Conservation (phyloP, 1,140 invertebrate species). For the Belonocnema kinseyi region DNA sequence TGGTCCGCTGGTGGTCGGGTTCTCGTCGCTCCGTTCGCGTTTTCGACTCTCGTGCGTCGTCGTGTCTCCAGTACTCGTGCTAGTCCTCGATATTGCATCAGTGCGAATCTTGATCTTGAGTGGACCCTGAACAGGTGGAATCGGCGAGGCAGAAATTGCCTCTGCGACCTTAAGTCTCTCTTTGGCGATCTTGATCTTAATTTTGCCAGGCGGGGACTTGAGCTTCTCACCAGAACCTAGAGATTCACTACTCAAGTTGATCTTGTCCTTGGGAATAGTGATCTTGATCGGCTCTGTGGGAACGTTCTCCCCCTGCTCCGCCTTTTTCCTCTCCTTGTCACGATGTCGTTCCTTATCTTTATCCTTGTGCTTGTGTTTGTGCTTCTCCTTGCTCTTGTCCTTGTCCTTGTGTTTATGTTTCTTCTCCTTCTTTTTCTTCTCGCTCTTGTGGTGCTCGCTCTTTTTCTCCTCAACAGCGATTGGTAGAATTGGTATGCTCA, state of each 20-base stretch:
- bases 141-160: slow-evolving; percentile 48
- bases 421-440: slow-evolving; percentile 81
- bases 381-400: slow-evolving; percentile 80
- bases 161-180: slow-evolving; percentile 75
- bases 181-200: slow-evolving; percentile 82
- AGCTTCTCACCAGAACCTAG: slow-evolving; percentile 50
- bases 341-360: slow-evolving; percentile 77
- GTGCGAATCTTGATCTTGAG: slow-evolving; percentile 78
- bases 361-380: slow-evolving; percentile 81
- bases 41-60: slow-evolving; percentile 55
- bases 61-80: slow-evolving; percentile 41
- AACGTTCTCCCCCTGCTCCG: slow-evolving; percentile 59
- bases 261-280: slow-evolving; percentile 82
- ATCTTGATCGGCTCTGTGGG: slow-evolving; percentile 78
- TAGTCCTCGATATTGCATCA: slow-evolving; percentile 69
- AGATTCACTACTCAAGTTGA: slow-evolving; percentile 66
- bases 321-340: slow-evolving; percentile 75
- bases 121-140: slow-evolving; percentile 57
- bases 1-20: slow-evolving; percentile 31
- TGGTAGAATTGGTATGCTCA: neutral
- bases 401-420: slow-evolving; percentile 82
- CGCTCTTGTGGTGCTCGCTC: slow-evolving; percentile 75
- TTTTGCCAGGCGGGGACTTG: slow-evolving; percentile 53
- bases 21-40: slow-evolving; percentile 57
- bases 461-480: slow-evolving; percentile 64